Conservation (phyloP, 1,140 invertebrate genomes). For the Cydia fagiglandana region DNA sequence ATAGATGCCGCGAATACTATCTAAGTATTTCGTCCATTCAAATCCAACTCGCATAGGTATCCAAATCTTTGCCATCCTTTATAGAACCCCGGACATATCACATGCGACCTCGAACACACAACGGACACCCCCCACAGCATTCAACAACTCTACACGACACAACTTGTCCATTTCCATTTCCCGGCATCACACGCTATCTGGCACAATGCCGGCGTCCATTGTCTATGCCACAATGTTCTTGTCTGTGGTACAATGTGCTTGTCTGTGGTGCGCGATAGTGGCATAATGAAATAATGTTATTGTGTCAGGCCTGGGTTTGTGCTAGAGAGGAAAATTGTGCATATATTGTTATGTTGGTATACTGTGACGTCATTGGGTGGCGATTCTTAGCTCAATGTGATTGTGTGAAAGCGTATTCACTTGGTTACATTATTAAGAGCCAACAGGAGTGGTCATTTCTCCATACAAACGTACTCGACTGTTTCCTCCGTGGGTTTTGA, state of each 20-base stretch:
- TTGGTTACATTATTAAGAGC: neutral
- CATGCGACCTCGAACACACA: neutral
- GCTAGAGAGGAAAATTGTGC: constrained; percentile 14
- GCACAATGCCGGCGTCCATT: constrained; percentile 15
- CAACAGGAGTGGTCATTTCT: too few species aligned
- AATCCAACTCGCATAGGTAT: neutral
- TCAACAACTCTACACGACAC: constrained; percentile 16
- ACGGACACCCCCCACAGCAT: constrained; percentile 14
- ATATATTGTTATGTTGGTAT: constrained; percentile 15
- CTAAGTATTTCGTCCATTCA: too few species aligned
- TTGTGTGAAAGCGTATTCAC: neutral
- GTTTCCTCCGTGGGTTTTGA: too few species aligned
- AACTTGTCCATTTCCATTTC: constrained; percentile 32
- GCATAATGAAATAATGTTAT: constrained; percentile 32
- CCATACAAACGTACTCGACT: too few species aligned
- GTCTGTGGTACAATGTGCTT: constrained; percentile 21
- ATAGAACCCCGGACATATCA: neutral
- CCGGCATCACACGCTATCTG: constrained; percentile 21
- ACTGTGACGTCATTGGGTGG: neutral
- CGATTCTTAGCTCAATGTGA: neutral
- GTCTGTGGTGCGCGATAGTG: constrained; percentile 28
- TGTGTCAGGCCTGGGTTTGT: constrained; percentile 26
- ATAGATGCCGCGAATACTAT: too few species aligned
- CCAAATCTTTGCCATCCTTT: neutral
- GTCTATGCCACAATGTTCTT: constrained; percentile 23